A percentile compares a stretch with the other conserved stretches of the same genome.
Conservation (phyloP, 2,888 invertebrate genomes). For the Xestia sexstrigata region DNA sequence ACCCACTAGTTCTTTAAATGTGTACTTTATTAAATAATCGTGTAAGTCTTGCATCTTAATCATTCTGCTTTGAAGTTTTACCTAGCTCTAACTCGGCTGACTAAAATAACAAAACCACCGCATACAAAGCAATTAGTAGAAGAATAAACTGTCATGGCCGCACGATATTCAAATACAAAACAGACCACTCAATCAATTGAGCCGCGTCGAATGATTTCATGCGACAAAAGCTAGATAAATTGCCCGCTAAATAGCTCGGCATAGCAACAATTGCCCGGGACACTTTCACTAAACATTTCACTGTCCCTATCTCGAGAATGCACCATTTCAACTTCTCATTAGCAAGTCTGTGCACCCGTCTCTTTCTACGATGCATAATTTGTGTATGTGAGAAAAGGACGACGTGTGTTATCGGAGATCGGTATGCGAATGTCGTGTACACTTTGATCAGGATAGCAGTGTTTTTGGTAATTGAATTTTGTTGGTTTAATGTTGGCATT, state of each 20-base stretch:
- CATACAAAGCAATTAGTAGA: constrained; percentile 30
- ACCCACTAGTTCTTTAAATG: neutral
- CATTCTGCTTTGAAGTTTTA: neutral
- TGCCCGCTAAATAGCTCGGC: constrained; percentile 49
- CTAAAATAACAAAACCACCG: constrained; percentile 8
- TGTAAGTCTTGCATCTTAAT: neutral
- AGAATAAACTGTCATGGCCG: constrained; percentile 32
- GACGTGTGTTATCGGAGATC: constrained; percentile 74
- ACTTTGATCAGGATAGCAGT: constrained; percentile 69
- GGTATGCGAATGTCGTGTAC: constrained; percentile 73
- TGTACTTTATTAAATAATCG: too few relatives aligned
- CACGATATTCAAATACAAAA: constrained; percentile 36
- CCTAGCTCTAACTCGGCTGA: neutral
- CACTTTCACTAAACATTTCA: constrained; percentile 79
- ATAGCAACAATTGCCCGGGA: constrained; percentile 57
- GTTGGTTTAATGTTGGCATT: constrained; percentile 23
- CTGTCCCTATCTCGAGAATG: constrained; percentile 73
- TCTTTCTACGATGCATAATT: constrained; percentile 74
- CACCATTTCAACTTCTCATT: constrained; percentile 82
- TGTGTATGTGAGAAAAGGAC: constrained; percentile 72
- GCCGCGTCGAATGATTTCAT: constrained; percentile 46
- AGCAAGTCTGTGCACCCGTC: constrained; percentile 73
- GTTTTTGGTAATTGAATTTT: constrained; percentile 61
- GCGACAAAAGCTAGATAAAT: constrained; percentile 55
- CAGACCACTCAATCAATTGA: constrained; percentile 43